Percentiles rank a stretch among this genome's conserved stretches.
Conservation (phyloP, 2,797 vertebrate genomes). For the Chelon auratus region DNA sequence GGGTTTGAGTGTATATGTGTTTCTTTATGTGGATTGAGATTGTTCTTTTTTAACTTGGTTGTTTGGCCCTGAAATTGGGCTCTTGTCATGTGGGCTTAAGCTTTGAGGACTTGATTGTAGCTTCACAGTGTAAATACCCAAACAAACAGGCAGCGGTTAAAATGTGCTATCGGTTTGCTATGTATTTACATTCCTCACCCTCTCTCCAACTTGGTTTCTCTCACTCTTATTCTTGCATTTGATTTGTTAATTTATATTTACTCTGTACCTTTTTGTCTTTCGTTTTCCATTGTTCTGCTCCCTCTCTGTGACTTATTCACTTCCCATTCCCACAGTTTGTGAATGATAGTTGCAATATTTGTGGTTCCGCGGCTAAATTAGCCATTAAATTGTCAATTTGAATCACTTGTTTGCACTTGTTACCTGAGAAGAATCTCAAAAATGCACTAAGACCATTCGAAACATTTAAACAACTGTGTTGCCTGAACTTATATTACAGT, state of each 20-base stretch:
- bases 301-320: conserved; percentile 22
- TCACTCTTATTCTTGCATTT: conserved; percentile 39
- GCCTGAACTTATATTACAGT: conserved; percentile 23
- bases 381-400: conserved; percentile 44
- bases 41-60: conserved; percentile 57
- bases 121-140: conserved; percentile 82
- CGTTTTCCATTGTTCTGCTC: conserved; percentile 4
- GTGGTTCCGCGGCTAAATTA: conserved; percentile 11
- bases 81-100: conserved; percentile 71
- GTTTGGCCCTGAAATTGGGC: conserved; percentile 75
- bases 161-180: conserved; percentile 75
- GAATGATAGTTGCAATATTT: conserved; percentile 34
- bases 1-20: conserved; percentile 30
- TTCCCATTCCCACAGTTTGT: background rate
- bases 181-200: conserved; percentile 81
- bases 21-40: conserved; percentile 46
- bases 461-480: conserved; percentile 53
- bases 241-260: conserved; percentile 55
- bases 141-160: conserved; percentile 80
- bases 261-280: conserved; percentile 22
- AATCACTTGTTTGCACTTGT: conserved; percentile 21
- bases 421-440: conserved; percentile 55
- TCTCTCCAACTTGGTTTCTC: conserved; percentile 43
- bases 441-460: conserved; percentile 45
- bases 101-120: conserved; percentile 76